Percentiles rank a stretch among this genome's conserved stretches.
These are phyloP conservation scores for Procavia capensis DNA, from an alignment of 2,113 vertebrate genomes.

Conservation along the genomic window DNA sequence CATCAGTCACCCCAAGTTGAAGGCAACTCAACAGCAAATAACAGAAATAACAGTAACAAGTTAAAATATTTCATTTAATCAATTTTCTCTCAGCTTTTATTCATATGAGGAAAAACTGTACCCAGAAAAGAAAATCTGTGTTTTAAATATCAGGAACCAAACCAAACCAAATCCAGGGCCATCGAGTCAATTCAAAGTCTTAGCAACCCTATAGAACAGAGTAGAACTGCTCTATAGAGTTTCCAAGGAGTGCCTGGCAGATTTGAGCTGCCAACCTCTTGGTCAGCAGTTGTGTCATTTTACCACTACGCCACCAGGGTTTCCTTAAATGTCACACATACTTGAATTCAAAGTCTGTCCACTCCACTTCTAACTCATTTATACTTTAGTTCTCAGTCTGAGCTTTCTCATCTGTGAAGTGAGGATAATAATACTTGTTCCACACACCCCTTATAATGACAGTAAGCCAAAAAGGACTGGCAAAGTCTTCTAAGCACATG, in stretches of 20 bases:
- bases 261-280: too few species aligned
- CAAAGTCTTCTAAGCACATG: neutral
- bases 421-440: too few species aligned
- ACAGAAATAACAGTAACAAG: neutral
- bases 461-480: neutral
- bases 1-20: neutral
- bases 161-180: too few species aligned
- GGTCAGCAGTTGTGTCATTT: too few species aligned
- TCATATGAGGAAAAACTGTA: neutral
- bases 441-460: neutral
- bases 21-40: neutral
- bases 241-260: too few species aligned
- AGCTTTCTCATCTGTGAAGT: neutral
- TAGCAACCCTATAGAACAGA: too few species aligned
- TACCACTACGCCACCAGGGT: too few species aligned
- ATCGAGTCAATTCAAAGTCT: too few species aligned
- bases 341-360: conserved; percentile 12
- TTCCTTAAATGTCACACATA: neutral
- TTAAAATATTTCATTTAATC: conserved; percentile 25
- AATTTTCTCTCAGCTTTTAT: conserved; percentile 39
- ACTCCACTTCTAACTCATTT: neutral
- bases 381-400: neutral
- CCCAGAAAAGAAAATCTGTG: neutral
- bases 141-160: neutral
- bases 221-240: too few species aligned